Base-by-base conservation (phyloP, 2,113 vertebrate species). In the Panthera tigris region DNA sequence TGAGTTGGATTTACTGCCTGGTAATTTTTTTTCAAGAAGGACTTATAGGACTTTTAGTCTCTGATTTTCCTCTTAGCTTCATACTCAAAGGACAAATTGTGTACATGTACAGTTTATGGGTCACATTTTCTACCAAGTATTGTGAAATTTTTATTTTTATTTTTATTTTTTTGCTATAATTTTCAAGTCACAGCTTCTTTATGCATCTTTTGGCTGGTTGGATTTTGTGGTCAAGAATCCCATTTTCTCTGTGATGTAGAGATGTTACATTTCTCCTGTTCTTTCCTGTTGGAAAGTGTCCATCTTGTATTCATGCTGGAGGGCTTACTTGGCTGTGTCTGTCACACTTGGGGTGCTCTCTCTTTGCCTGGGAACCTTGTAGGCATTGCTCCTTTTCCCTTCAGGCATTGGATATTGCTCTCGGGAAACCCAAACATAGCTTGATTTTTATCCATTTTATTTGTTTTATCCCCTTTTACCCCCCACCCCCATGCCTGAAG, bases 11-110 rank as follows among this genome's bases (percentile, higher is more conserved):
- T 91, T 97, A 57, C 73, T 89, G 61, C 48, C 55, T 89, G 66
- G 81, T 61, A 50, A 55, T 36, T 41, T 96, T 41, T 96, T 89
- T 89, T 52, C 52, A 73, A 68, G 82, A 61, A 87, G 74, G 18
- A 16, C 10, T 76, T 68, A 61, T 0, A 85, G 27, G 4, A 25
- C 7, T 91, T 92, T 97, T 74, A 50, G 81, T 89, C 55, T 23
- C 18, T 23, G 33, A 57, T 48, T 91, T 14, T 3, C 6, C 25
- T 80, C 23, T 92, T 39, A 79, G 48, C 83, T 55, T 84, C 31
- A 33, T 78, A 73, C 33, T 31, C 4, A 4, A 69, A 94, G 31
- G 7, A 8, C 10, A 73, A 15, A 21, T 82, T 85, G 13, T 90
- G 83, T 36, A 57, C 45, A 71, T 5, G 11, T 87, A 69, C 12